Evolutionary conservation across 2,797 vertebrate genomes (phyloP).

Genomic region (Girardinus metallicus): DNA sequence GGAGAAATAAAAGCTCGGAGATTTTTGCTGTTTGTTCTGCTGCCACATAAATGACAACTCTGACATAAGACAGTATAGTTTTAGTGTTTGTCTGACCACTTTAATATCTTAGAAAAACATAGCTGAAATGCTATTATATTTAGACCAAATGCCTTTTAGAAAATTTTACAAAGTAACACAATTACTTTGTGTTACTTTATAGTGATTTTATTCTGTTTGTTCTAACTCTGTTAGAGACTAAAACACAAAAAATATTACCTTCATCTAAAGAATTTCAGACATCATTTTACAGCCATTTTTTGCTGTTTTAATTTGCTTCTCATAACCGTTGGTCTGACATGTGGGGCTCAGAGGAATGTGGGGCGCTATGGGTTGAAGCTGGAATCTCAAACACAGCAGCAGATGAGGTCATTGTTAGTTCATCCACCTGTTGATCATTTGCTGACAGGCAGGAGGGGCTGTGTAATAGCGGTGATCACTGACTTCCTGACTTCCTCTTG

Average conservation of each 20-base stretch:
- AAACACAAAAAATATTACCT: neutral
- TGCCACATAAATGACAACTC: neutral
- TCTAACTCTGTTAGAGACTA: neutral
- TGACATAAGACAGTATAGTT: neutral
- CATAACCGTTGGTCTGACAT: neutral
- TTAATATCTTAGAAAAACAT: neutral
- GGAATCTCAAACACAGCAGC: conserved; percentile 3
- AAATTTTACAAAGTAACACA: neutral
- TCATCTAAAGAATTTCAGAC: neutral
- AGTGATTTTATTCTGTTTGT: neutral
- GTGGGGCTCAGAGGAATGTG: neutral
- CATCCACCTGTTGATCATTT: conserved; percentile 27
- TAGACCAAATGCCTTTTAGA: neutral
- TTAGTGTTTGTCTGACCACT: neutral
- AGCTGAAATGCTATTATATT: neutral
- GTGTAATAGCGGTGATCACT: conserved; percentile 56
- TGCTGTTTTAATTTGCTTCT: neutral
- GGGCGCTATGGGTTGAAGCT: neutral
- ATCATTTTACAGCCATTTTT: neutral
- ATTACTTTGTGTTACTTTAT: too few relatives aligned
- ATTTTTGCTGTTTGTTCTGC: neutral
- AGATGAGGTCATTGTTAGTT: conserved; percentile 7
- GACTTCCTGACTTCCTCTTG: conserved; percentile 33
- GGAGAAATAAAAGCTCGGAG: neutral
- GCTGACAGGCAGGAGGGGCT: conserved; percentile 11